Percentiles rank a stretch among this genome's conserved stretches.
Evolutionary conservation across 2,113 vertebrate genomes (phyloP).

Genomic region (Daubentonia madagascariensis): DNA sequence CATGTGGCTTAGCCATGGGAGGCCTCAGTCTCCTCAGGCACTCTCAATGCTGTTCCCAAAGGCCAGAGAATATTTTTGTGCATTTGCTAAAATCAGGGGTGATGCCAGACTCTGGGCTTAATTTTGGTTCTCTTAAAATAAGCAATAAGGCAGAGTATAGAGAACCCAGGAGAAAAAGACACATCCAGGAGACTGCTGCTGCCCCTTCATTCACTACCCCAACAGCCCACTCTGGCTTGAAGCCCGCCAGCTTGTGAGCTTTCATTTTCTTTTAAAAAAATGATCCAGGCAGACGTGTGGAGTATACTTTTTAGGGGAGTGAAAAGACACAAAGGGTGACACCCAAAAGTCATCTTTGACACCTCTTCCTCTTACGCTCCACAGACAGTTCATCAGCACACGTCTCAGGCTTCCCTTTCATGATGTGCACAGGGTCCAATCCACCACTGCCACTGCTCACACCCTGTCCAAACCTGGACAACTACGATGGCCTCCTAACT

Average conservation of each 20-base stretch:
- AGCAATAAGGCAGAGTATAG: neutral
- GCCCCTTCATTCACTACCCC: neutral
- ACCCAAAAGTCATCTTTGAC: neutral
- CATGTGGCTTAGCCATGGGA: neutral
- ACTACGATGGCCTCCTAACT: neutral
- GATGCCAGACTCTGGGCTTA: neutral
- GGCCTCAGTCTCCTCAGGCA: neutral
- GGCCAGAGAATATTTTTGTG: neutral
- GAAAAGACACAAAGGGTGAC: neutral
- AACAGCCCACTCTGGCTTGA: neutral
- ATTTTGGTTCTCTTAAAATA: neutral
- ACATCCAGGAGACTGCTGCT: neutral
- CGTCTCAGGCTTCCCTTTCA: neutral
- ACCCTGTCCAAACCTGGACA: neutral
- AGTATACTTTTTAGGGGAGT: neutral
- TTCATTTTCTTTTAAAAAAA: neutral
- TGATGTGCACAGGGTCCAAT: neutral
- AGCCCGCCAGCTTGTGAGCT: neutral
- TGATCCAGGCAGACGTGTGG: neutral
- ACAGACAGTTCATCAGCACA: neutral
- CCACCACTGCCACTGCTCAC: neutral
- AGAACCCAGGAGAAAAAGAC: neutral
- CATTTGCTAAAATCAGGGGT: neutral
- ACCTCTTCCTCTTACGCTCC: neutral
- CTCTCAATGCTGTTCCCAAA: neutral